phyloP scores from a whole-genome alignment of 2,888 invertebrate species.

The Augiades crinisus region DNA sequence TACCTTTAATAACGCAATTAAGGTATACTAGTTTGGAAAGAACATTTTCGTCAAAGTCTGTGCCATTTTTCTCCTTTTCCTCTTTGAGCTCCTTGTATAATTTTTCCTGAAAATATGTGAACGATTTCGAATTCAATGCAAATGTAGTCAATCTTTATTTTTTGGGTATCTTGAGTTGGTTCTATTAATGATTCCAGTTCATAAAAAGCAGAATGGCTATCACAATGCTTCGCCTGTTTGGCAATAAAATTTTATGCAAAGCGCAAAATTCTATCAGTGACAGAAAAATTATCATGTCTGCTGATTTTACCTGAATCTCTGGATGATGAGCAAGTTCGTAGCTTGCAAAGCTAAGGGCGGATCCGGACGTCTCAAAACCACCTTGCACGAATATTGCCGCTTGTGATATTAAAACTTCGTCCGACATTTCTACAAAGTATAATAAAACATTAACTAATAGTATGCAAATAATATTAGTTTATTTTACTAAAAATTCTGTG shows the following conservation, averaged over 20 bases:
- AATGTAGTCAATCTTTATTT: no score
- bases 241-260: no score
- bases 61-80: conserved; percentile 38
- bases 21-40: conserved; percentile 43
- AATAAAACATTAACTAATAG: no score
- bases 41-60: conserved; percentile 34
- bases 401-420: conserved; percentile 54
- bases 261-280: no score
- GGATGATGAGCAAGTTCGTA: conserved; percentile 47
- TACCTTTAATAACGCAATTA: conserved; percentile 49
- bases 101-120: conserved; percentile 40
- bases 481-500: no score
- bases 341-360: conserved; percentile 35
- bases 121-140: not conserved
- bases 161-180: no score
- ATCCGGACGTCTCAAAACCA: conserved; percentile 57
- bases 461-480: no score
- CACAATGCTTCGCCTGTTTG: no score
- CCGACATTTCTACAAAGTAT: conserved; percentile 46
- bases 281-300: no score
- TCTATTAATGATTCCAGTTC: no score
- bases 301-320: conserved; percentile 56
- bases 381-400: conserved; percentile 55
- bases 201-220: no score
- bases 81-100: conserved; percentile 44